Evolutionary conservation across 2,888 invertebrate species (phyloP).

Genomic region (Pollenia angustigena): DNA sequence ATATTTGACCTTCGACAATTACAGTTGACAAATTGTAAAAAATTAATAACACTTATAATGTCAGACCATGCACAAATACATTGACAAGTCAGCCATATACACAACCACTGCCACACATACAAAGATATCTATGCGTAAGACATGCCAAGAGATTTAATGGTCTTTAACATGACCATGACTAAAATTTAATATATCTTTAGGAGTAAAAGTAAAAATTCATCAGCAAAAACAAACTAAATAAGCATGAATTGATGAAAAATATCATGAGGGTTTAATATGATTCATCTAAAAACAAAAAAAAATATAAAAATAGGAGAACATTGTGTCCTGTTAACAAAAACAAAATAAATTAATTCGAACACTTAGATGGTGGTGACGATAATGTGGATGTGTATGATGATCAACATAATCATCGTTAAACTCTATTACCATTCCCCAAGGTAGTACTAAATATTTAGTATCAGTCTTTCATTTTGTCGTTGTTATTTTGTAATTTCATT

Average conservation of each 20-base stretch:
- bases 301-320: neutral
- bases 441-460: constrained; percentile 63
- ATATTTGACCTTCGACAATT: constrained; percentile 60
- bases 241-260: constrained; percentile 58
- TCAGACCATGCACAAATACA: constrained; percentile 1
- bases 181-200: constrained; percentile 32
- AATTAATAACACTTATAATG: constrained; percentile 68
- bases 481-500: constrained; percentile 22
- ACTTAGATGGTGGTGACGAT: constrained; percentile 21
- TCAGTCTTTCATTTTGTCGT: constrained; percentile 60
- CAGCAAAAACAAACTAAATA: constrained; percentile 5
- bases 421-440: constrained; percentile 51
- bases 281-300: constrained; percentile 58
- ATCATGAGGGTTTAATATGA: constrained; percentile 56
- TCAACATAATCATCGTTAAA: constrained; percentile 43
- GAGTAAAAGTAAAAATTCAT: neutral
- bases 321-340: constrained; percentile 56
- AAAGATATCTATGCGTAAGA: neutral
- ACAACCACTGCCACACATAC: neutral
- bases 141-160: constrained; percentile 39
- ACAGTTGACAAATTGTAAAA: constrained; percentile 68
- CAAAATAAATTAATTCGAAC: constrained; percentile 40
- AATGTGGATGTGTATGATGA: constrained; percentile 23
- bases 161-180: constrained; percentile 60
- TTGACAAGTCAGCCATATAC: neutral